Evolutionary conservation across 2,113 vertebrate species (phyloP).

Genomic region (Gasterosteus nipponicus): DNA sequence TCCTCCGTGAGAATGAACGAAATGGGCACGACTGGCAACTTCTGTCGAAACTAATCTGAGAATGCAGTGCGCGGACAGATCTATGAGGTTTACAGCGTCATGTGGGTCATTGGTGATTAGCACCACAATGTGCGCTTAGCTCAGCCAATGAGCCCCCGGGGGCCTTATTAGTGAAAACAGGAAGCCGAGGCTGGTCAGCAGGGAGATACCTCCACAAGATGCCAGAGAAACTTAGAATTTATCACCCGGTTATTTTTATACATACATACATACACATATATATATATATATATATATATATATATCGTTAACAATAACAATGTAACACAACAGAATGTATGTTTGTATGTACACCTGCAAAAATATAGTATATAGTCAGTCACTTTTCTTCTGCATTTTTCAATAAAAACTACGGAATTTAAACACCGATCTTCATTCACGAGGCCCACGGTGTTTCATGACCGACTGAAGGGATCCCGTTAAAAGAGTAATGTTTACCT

Average conservation of each 20-base stretch:
- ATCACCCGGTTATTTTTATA: too few species aligned
- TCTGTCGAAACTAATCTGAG: constrained; percentile 45
- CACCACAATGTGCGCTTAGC: constrained; percentile 25
- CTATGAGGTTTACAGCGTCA: constrained; percentile 61
- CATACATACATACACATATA: too few species aligned
- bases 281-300: too few species aligned
- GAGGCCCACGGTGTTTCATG: not conserved
- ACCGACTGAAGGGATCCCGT: constrained; percentile 20
- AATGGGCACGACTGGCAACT: constrained; percentile 19
- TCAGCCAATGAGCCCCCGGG: constrained; percentile 65
- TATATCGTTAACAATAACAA: too few species aligned
- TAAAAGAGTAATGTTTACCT: constrained; percentile 28
- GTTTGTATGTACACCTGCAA: too few species aligned
- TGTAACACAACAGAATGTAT: too few species aligned
- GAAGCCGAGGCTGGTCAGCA: constrained; percentile 45
- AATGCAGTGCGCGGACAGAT: constrained; percentile 47
- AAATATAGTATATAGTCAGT: not conserved
- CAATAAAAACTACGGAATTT: not conserved
- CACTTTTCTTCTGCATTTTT: not conserved
- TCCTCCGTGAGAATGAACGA: constrained; percentile 15
- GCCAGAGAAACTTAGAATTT: constrained; percentile 45
- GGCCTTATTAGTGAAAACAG: constrained; percentile 71
- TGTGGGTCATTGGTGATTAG: constrained; percentile 66
- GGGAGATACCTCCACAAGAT: constrained; percentile 31
- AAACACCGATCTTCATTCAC: not conserved